Conservation (phyloP, 2,888 invertebrate genomes). For the Philopedon plagiatum region DNA sequence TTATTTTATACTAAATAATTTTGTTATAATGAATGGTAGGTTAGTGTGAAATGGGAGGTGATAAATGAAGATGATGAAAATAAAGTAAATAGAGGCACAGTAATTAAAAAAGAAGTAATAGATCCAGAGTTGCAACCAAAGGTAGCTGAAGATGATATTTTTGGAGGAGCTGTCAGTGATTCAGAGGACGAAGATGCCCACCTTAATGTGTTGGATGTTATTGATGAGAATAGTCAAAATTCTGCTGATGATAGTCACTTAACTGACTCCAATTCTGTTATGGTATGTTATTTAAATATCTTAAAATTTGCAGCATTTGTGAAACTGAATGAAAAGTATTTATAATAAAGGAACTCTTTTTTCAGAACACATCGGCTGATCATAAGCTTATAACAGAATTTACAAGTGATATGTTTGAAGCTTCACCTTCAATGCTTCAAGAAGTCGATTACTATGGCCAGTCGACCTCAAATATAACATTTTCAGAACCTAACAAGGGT, state of each 20-base stretch:
- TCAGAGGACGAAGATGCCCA: conserved; percentile 83
- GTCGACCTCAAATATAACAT: conserved; percentile 57
- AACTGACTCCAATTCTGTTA: conserved; percentile 78
- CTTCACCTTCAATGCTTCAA: conserved; percentile 63
- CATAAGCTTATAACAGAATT: conserved; percentile 73
- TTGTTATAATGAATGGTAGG: conserved; percentile 51
- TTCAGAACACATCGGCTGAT: conserved; percentile 63
- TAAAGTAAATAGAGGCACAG: conserved; percentile 67
- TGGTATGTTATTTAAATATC: conserved; percentile 63
- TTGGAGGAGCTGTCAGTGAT: conserved; percentile 93
- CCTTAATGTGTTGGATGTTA: conserved; percentile 80
- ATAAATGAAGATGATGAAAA: conserved; percentile 89
- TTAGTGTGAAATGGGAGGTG: conserved; percentile 87
- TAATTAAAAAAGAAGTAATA: conserved; percentile 65
- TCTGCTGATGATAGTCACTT: conserved; percentile 82
- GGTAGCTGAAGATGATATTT: conserved; percentile 85
- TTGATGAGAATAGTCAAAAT: conserved; percentile 82
- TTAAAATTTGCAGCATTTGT: neutral
- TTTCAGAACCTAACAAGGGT: conserved; percentile 61
- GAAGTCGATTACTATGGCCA: conserved; percentile 66
- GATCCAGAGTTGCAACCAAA: conserved; percentile 57
- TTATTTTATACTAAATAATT: neutral
- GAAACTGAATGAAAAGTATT: no score
- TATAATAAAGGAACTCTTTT: no score
- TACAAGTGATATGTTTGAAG: conserved; percentile 75